Conservation (phyloP, 2,113 vertebrate genomes). For the Platichthys stellatus region DNA sequence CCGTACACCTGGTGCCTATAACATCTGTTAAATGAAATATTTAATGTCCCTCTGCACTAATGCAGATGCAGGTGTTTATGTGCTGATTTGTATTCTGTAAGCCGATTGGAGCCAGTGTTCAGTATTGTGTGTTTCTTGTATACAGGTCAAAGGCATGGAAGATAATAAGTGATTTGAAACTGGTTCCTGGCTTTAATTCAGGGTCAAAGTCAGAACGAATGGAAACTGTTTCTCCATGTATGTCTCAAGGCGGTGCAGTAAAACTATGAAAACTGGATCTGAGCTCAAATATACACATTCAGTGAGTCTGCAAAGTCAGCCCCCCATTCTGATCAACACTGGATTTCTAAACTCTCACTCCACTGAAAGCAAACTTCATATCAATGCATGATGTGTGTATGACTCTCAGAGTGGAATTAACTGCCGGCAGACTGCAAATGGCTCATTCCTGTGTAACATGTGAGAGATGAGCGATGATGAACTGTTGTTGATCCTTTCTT, state of each 20-base stretch:
- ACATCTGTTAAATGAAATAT: conserved; percentile 39
- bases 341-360: conserved; percentile 15
- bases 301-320: no score
- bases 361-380: conserved; percentile 24
- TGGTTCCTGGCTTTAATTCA: no score
- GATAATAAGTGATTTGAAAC: no score
- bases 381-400: neutral
- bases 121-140: neutral
- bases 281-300: no score
- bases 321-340: neutral
- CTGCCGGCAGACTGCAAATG: conserved; percentile 23
- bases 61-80: conserved; percentile 16
- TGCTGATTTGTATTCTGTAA: conserved; percentile 17
- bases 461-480: conserved; percentile 24
- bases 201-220: no score
- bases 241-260: no score
- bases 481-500: conserved; percentile 7
- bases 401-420: conserved; percentile 35
- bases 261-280: no score
- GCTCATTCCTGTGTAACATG: conserved; percentile 8
- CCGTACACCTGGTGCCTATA: conserved; percentile 26
- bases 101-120: neutral
- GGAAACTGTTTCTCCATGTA: no score
- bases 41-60: conserved; percentile 1
- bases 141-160: no score